phyloP scores from a whole-genome alignment of 2,113 vertebrate genomes.

The Muntiacus reevesi region DNA sequence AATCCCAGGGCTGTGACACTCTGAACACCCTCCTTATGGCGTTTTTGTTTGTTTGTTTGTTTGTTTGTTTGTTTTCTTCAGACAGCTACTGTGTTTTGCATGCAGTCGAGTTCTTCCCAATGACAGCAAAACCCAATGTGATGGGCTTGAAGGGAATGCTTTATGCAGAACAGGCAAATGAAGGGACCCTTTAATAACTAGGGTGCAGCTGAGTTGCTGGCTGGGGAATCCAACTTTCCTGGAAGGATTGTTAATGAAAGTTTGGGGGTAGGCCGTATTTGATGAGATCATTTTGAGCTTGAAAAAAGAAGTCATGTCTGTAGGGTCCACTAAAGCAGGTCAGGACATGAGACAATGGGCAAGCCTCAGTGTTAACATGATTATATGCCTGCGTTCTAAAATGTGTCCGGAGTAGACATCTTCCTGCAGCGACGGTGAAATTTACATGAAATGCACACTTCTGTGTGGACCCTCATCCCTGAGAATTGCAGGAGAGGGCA shows the following conservation, averaged over 20 bases:
- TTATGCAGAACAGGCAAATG: background rate
- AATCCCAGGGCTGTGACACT: background rate
- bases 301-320: background rate
- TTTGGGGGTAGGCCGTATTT: background rate
- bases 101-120: background rate
- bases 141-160: background rate
- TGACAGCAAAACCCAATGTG: background rate
- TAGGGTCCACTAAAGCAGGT: too few species aligned
- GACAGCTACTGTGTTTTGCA: background rate
- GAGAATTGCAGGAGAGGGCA: background rate
- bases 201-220: constrained; percentile 24
- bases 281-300: background rate
- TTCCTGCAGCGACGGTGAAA: background rate
- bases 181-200: background rate
- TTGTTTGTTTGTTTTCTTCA: background rate
- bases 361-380: too few species aligned
- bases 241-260: background rate
- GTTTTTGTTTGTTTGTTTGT: too few species aligned
- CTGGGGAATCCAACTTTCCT: background rate
- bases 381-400: too few species aligned
- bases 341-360: too few species aligned
- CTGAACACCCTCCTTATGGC: background rate
- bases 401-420: background rate
- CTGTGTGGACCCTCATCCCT: fast-evolving
- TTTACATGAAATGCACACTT: background rate